phyloP scores from a whole-genome alignment of 2,888 invertebrate genomes.

The Drosophila atripex region DNA sequence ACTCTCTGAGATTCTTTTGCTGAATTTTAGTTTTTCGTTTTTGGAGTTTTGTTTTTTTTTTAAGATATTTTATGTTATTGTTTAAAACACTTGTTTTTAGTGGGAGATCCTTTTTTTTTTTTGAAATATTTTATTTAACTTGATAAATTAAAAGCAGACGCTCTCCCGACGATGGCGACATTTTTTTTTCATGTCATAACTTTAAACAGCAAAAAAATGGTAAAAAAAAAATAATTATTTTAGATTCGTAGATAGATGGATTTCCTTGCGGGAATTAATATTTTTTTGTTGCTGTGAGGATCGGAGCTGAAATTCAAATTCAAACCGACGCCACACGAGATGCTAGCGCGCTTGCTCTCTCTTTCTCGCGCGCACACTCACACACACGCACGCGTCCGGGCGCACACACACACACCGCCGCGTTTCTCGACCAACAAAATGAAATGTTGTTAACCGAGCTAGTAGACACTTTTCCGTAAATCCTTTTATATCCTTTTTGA shows the following conservation, averaged over 20 bases:
- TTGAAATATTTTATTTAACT: conserved; percentile 29
- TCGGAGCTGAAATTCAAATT: conserved; percentile 25
- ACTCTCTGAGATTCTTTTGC: conserved; percentile 22
- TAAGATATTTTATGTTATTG: not conserved
- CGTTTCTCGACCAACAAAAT: conserved; percentile 3
- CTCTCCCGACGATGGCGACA: conserved; percentile 71
- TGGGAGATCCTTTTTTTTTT: conserved; percentile 21
- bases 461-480: conserved; percentile 3
- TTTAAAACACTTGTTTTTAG: conserved; percentile 3
- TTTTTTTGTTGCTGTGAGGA: conserved; percentile 19
- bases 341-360: conserved; percentile 10
- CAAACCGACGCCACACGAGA: conserved; percentile 33
- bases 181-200: conserved; percentile 12
- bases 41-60: not conserved
- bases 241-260: too few species aligned
- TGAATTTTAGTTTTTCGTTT: not conserved
- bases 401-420: conserved; percentile 23
- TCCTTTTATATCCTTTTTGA: not conserved
- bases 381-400: conserved; percentile 13
- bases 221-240: conserved; percentile 22
- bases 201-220: conserved; percentile 26
- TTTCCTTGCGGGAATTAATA: not conserved
- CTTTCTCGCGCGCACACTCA: not conserved
- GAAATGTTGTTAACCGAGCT: conserved; percentile 2
- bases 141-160: conserved; percentile 58